Conservation (phyloP, 2,797 vertebrate genomes). For the Craterocephalus amniculus region DNA sequence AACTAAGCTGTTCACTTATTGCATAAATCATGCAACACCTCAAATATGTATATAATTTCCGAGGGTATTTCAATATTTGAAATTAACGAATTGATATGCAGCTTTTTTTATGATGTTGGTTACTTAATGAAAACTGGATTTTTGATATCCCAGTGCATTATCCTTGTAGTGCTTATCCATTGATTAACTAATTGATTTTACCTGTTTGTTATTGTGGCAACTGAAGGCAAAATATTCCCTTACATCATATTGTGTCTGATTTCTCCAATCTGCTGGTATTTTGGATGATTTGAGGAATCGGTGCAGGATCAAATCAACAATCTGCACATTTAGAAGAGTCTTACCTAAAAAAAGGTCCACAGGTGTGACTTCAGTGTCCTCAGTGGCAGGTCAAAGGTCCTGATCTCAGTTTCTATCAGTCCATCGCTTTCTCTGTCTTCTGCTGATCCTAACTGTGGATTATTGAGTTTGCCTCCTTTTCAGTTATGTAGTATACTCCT, state of each 20-base stretch:
- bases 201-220: conserved; percentile 1
- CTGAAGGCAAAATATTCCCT: conserved; percentile 3
- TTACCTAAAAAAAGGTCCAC: conserved; percentile 50
- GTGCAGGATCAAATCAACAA: conserved; percentile 35
- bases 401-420: conserved; percentile 34
- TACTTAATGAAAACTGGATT: background rate
- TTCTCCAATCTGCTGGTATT: conserved; percentile 6
- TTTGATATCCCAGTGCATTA: conserved; percentile 5
- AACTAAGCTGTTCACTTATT: background rate
- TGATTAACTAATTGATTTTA: conserved; percentile 30
- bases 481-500: conserved; percentile 40
- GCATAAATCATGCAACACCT: background rate
- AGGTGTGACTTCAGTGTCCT: conserved; percentile 21
- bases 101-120: background rate
- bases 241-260: background rate
- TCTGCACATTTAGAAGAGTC: conserved; percentile 28
- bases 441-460: conserved; percentile 22
- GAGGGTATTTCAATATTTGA: too few relatives aligned
- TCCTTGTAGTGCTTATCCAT: conserved; percentile 4
- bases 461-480: conserved; percentile 31
- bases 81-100: too few relatives aligned
- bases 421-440: conserved; percentile 37
- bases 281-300: conserved; percentile 15
- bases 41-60: too few relatives aligned
- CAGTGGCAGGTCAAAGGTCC: conserved; percentile 39